These are phyloP conservation scores for Leucozona laternaria DNA, from an alignment of 2,888 invertebrate species.

Conservation along the genomic window DNA sequence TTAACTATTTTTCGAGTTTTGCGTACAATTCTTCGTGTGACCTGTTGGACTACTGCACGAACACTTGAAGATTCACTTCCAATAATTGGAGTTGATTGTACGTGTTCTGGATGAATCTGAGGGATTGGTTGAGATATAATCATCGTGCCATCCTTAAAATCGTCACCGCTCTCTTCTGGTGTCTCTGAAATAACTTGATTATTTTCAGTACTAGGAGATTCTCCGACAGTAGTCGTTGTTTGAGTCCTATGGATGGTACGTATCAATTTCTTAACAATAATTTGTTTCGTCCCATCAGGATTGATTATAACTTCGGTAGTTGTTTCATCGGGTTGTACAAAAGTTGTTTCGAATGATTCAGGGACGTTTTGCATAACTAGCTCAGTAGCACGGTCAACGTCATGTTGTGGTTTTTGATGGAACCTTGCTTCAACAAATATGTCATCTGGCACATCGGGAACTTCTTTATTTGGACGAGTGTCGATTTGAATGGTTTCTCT, in stretches of 20 bases:
- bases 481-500: constrained; percentile 90
- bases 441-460: constrained; percentile 86
- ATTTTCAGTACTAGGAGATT: constrained; percentile 83
- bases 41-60: constrained; percentile 92
- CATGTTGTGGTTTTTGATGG: constrained; percentile 85
- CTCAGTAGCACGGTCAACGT: constrained; percentile 86
- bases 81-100: constrained; percentile 18
- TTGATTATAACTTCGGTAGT: constrained; percentile 92
- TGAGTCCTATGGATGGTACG: constrained; percentile 83
- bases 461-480: constrained; percentile 86
- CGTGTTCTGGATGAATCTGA: not conserved
- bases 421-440: constrained; percentile 90
- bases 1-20: constrained; percentile 91
- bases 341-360: constrained; percentile 91
- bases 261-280: constrained; percentile 90
- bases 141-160: constrained; percentile 54
- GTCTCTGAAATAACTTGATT: not conserved
- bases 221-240: constrained; percentile 68
- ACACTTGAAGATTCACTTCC: constrained; percentile 82
- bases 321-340: constrained; percentile 92
- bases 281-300: constrained; percentile 91
- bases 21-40: constrained; percentile 90
- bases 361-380: constrained; percentile 89
- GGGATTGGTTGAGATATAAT: not conserved
- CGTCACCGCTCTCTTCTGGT: constrained; percentile 13